Evolutionary conservation across 1,140 invertebrate genomes (phyloP).

Genomic region (Drosophila tani): DNA sequence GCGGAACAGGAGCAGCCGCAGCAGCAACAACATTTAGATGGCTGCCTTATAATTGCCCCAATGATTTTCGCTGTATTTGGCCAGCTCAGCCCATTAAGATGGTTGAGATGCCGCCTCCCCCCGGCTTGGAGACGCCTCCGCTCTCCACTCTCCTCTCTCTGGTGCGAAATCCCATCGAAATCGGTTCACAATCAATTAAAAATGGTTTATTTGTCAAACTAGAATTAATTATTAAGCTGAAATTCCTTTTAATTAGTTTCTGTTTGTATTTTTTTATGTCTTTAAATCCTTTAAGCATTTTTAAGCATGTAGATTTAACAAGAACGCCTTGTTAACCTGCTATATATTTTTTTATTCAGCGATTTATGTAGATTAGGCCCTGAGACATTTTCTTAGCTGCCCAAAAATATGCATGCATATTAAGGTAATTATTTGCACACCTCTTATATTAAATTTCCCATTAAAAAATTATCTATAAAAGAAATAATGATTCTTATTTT

Average conservation of each 20-base stretch:
- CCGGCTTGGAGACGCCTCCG: neutral
- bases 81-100: slow-evolving; percentile 74
- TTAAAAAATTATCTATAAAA: too few species aligned
- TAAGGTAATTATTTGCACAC: too few species aligned
- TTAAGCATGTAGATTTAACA: too few species aligned
- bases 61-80: slow-evolving; percentile 78
- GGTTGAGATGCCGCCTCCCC: slow-evolving; percentile 43
- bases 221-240: neutral
- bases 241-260: neutral
- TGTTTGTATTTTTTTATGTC: neutral
- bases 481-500: too few species aligned
- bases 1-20: slow-evolving; percentile 24
- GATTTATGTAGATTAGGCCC: neutral
- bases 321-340: neutral
- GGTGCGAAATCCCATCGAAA: slow-evolving; percentile 17
- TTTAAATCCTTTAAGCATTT: too few species aligned
- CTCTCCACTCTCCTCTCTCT: too few species aligned
- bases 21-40: slow-evolving; percentile 58
- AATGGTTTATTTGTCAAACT: neutral
- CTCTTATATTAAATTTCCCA: too few species aligned
- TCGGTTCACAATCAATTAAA: slow-evolving; percentile 10
- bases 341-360: neutral
- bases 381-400: neutral
- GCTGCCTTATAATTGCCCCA: slow-evolving; percentile 68
- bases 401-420: slow-evolving; percentile 1